These are phyloP conservation scores for Melieria crassipennis DNA, from an alignment of 2,888 invertebrate genomes.

Conservation along the genomic window DNA sequence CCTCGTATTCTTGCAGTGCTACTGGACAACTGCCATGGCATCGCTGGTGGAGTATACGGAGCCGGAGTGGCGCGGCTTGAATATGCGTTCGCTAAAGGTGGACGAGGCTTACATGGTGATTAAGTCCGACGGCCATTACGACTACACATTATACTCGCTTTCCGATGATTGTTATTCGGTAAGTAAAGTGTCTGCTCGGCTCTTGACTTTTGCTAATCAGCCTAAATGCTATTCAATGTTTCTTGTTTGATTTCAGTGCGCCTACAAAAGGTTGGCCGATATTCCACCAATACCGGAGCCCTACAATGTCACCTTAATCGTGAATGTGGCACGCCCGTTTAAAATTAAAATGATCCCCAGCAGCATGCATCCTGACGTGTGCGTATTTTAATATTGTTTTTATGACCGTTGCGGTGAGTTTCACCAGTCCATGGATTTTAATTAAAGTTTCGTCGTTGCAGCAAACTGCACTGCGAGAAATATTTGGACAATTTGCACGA, in stretches of 20 bases:
- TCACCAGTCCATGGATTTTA: too few relatives aligned
- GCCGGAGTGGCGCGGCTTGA: slow-evolving; percentile 69
- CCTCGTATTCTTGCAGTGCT: too few relatives aligned
- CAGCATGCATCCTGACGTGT: slow-evolving; percentile 65
- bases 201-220: too few relatives aligned
- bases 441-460: too few relatives aligned
- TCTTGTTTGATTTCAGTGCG: slow-evolving; percentile 68
- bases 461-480: too few relatives aligned
- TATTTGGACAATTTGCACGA: slow-evolving; percentile 67
- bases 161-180: slow-evolving; percentile 79
- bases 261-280: slow-evolving; percentile 69
- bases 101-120: slow-evolving; percentile 75
- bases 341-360: slow-evolving; percentile 70
- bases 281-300: slow-evolving; percentile 35
- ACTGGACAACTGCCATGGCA: slow-evolving; percentile 53
- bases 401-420: too few relatives aligned
- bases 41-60: slow-evolving; percentile 70
- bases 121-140: slow-evolving; percentile 49
- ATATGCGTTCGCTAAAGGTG: slow-evolving; percentile 70
- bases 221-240: too few relatives aligned
- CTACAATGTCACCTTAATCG: slow-evolving; percentile 49
- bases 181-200: slow-evolving; percentile 51
- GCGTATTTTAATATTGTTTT: slow-evolving; percentile 42
- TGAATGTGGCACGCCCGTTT: slow-evolving; percentile 68
- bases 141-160: slow-evolving; percentile 70